These are phyloP conservation scores for Drosophila pegasa DNA, from an alignment of 2,888 invertebrate genomes.

Conservation along the genomic window DNA sequence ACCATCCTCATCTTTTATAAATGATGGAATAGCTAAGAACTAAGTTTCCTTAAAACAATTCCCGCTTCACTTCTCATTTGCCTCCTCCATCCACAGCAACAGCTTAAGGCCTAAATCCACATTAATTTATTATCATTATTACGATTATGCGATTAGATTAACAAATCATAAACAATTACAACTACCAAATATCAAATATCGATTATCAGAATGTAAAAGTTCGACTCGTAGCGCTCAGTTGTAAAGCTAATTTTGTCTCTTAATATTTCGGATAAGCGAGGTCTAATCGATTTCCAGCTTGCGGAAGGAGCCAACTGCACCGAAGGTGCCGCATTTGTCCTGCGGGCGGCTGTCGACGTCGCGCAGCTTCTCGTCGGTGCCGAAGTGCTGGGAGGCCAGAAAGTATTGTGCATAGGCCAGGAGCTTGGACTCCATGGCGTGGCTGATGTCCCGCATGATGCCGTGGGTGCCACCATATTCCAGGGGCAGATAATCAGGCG, in stretches of 20 bases:
- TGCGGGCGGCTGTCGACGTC: constrained; percentile 57
- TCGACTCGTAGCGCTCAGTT: background rate
- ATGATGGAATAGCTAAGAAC: background rate
- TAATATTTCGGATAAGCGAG: constrained; percentile 3
- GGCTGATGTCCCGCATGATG: constrained; percentile 83
- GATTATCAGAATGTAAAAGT: constrained; percentile 13
- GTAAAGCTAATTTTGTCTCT: constrained; percentile 33
- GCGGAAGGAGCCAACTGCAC: constrained; percentile 83
- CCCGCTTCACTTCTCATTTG: background rate
- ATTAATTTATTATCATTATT: background rate
- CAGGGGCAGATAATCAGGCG: constrained; percentile 87
- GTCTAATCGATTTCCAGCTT: constrained; percentile 82
- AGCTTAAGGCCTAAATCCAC: background rate
- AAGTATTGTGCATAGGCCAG: constrained; percentile 79
- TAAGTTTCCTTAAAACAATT: background rate
- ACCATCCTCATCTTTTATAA: too few relatives aligned
- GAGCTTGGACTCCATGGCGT: constrained; percentile 80
- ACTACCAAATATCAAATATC: too few relatives aligned
- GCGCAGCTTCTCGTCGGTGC: constrained; percentile 80
- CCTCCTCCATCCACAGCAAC: background rate
- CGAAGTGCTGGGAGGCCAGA: constrained; percentile 74
- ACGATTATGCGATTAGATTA: constrained; percentile 33
- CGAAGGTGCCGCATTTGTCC: constrained; percentile 77
- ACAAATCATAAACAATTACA: constrained; percentile 2
- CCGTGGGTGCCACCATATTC: constrained; percentile 89